Base-by-base conservation (phyloP, 2,797 vertebrate species). In the Neopelma chrysocephalum region DNA sequence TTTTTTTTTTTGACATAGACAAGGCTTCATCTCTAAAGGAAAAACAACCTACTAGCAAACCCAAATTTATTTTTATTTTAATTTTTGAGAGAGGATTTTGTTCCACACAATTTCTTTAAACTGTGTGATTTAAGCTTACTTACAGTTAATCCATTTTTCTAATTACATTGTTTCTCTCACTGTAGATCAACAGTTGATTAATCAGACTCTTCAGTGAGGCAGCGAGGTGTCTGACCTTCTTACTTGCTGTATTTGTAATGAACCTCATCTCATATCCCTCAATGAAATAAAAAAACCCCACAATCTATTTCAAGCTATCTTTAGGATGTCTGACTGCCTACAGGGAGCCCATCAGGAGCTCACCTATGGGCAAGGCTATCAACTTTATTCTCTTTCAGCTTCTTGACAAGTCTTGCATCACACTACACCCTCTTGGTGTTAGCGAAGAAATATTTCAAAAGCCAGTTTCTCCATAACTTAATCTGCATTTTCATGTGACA, bases 101-200 rank as follows among this genome's bases (percentile, higher is more conserved):
- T 69, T n/a, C 65, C 42, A 31, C 1, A 7, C 21, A 3, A 7
- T 83, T 89, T 95, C 17, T 71, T 85, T 36, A 21, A 83, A 45
- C 70, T 5, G 1, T 11, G 47, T 72, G 47, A 94, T 88, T 90
- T 86, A 88, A 79, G 69, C 48, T 86, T 83, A 32, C 76, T 91
- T 89, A 73, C 66, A 86, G 85, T 82, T 93, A 96, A 96, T 92
- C 87, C 72, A 79, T 94, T 94, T 94, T 92, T 89, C 86, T 87
- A 93, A 97, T 96, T 94, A 88, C 70, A 82, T 79, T 90, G 89
- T 90, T 94, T 76, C 89, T 96, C 79, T 88, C 77, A 53, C 72
- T 82, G 72, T 19, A 91, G 89, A 91, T 91, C 89, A 94, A 91
- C 84, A 94, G 80, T 26, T 86, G 82, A 95, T 96, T 94, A 95